These are phyloP conservation scores for Glaucopsyche alexis DNA, from an alignment of 2,888 invertebrate species.

Conservation along the genomic window DNA sequence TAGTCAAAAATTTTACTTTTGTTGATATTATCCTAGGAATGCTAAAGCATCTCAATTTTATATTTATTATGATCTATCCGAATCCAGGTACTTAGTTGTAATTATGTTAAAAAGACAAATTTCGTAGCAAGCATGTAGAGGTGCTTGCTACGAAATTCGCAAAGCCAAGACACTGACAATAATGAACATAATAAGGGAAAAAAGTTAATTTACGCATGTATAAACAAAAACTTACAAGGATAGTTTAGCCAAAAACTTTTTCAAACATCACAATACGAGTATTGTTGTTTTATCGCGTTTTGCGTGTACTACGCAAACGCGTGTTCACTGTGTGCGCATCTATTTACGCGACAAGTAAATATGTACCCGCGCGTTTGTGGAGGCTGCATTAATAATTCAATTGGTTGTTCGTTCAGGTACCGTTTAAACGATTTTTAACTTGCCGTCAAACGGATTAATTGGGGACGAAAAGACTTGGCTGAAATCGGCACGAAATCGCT, in stretches of 20 bases:
- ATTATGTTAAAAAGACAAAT: not conserved
- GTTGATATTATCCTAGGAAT: too few species aligned
- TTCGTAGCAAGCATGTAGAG: not conserved
- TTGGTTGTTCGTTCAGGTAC: constrained; percentile 72
- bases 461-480: constrained; percentile 45
- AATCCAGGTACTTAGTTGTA: not conserved
- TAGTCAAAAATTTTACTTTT: too few species aligned
- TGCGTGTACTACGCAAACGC: constrained; percentile 63
- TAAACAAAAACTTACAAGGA: not conserved
- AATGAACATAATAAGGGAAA: not conserved
- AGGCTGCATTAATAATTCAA: constrained; percentile 80
- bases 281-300: not conserved
- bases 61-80: too few species aligned
- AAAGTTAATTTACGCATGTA: not conserved
- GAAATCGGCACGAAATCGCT: constrained; percentile 33
- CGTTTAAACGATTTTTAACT: constrained; percentile 79
- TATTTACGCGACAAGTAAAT: constrained; percentile 79
- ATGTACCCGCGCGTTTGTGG: constrained; percentile 77
- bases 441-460: constrained; percentile 74
- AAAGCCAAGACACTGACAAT: not conserved
- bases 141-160: not conserved
- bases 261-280: not conserved
- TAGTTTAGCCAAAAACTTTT: not conserved
- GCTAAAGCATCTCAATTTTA: too few species aligned
- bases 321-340: constrained; percentile 79